Conservation (phyloP, 2,113 vertebrate species). For the Nematolebias whitei region DNA sequence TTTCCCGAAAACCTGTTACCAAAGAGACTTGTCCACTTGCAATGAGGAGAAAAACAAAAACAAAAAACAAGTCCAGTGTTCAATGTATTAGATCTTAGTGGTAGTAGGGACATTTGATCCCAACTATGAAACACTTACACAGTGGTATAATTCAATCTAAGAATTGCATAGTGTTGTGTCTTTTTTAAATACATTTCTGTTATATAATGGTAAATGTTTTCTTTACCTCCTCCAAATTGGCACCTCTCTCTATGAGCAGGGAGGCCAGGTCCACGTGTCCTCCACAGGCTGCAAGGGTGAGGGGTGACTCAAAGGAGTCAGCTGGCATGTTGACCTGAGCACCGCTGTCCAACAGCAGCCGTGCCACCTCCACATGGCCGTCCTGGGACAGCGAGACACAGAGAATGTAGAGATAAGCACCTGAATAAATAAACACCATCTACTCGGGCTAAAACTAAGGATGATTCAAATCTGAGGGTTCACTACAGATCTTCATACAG, state of each 20-base stretch:
- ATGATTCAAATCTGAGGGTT: background rate
- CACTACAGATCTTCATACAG: no score
- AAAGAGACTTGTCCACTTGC: no score
- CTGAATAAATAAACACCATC: constrained; percentile 41
- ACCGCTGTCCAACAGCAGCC: constrained; percentile 96
- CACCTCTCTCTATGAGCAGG: constrained; percentile 94
- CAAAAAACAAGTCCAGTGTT: background rate
- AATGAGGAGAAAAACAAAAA: background rate
- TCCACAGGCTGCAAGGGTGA: constrained; percentile 95
- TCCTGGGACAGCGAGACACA: constrained; percentile 87
- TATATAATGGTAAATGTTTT: background rate
- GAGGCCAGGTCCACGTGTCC: constrained; percentile 96
- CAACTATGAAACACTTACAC: background rate
- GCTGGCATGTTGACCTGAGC: constrained; percentile 99
- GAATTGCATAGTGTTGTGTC: no score
- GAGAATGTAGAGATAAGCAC: constrained; percentile 72
- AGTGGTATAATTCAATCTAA: background rate
- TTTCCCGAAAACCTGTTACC: no score
- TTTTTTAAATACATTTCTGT: background rate
- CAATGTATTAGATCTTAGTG: background rate
- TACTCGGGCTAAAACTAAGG: background rate
- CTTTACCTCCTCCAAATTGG: constrained; percentile 92
- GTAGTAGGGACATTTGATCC: background rate
- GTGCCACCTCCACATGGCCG: constrained; percentile 97
- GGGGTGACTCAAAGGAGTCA: constrained; percentile 96